Percentiles rank a stretch among this genome's conserved stretches.
Evolutionary conservation across 2,113 vertebrate genomes (phyloP).

Genomic region (Globicephala melas): DNA sequence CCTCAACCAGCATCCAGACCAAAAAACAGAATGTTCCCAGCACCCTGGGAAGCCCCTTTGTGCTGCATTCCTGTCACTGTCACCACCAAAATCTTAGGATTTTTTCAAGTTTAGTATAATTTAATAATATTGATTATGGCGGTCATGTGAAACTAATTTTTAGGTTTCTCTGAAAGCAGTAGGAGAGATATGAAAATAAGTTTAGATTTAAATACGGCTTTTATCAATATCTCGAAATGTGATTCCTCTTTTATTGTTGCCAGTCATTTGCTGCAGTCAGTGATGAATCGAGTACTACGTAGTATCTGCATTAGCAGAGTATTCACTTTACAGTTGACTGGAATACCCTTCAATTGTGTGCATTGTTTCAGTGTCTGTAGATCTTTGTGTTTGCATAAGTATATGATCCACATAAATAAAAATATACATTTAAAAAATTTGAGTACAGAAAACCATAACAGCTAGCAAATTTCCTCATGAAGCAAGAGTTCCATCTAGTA

Average conservation of each 20-base stretch:
- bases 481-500: neutral
- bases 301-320: neutral
- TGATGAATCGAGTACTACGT: too few relatives aligned
- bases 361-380: neutral
- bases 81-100: neutral
- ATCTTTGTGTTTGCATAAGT: neutral
- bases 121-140: neutral
- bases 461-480: neutral
- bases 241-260: neutral
- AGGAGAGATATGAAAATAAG: neutral
- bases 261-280: neutral
- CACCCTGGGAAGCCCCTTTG: neutral
- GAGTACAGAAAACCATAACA: neutral
- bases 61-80: neutral
- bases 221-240: neutral
- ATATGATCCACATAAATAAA: neutral
- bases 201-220: neutral
- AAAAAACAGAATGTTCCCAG: neutral
- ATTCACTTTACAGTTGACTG: neutral
- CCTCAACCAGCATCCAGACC: neutral
- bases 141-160: neutral
- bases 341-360: neutral
- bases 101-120: slow-evolving; percentile 4
- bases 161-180: neutral
- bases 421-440: neutral